A percentile compares a stretch with the other conserved stretches of the same genome.
Evolutionary conservation across 2,113 vertebrate species (phyloP).

Genomic region (Emydura subglobosa): DNA sequence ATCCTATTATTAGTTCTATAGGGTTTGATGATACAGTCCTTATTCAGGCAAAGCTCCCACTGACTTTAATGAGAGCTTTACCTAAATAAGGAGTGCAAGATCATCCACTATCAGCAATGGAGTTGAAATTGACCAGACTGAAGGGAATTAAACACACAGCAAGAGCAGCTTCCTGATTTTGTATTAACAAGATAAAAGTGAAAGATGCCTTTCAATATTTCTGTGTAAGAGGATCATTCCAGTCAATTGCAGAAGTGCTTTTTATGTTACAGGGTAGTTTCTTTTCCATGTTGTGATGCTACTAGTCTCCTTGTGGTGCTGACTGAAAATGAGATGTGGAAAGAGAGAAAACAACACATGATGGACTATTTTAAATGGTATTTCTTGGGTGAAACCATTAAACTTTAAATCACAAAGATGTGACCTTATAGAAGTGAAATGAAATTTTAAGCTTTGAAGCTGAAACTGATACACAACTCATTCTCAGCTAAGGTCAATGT

Average conservation of each 20-base stretch:
- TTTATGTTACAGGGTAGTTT: background rate
- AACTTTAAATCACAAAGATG: no score
- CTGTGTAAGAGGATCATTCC: background rate
- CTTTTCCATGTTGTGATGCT: background rate
- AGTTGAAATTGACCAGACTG: background rate
- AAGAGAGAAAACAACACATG: background rate
- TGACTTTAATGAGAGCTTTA: slow-evolving; percentile 43
- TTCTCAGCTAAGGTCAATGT: background rate
- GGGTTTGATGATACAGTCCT: background rate
- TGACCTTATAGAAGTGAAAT: background rate
- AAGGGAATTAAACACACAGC: background rate
- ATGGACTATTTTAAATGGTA: background rate
- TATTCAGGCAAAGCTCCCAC: background rate
- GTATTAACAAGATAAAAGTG: background rate
- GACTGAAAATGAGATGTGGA: background rate
- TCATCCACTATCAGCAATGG: background rate
- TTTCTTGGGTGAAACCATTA: background rate
- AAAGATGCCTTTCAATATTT: background rate
- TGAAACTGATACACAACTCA: background rate
- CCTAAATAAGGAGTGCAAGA: slow-evolving; percentile 34
- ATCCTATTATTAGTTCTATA: background rate
- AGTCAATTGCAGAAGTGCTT: background rate
- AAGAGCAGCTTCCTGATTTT: background rate
- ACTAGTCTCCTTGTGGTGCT: background rate
- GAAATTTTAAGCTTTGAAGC: background rate